Conservation (phyloP, 2,113 vertebrate species). For the Xenopus tropicalis region UCB_Xtro_10.0 CM004448.2:95114501-95115000, state of each 20-base stretch:
- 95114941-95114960: constrained; percentile 14
- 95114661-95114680: constrained; percentile 41
- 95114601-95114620: constrained; percentile 21
- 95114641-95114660: constrained; percentile 27
- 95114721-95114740: constrained; percentile 35
- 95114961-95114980: not conserved
- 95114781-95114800: constrained; percentile 31
- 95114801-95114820: constrained; percentile 27
- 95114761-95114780: constrained; percentile 33
- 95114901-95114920: constrained; percentile 20
- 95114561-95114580: constrained; percentile 12
- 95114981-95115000: constrained; percentile 1
- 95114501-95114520: not conserved
- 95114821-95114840: constrained; percentile 41
- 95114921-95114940: constrained; percentile 15
- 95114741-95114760: constrained; percentile 33
- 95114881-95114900: constrained; percentile 38
- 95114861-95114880: constrained; percentile 23
- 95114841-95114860: constrained; percentile 7
- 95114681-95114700: constrained; percentile 38
- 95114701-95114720: constrained; percentile 19
- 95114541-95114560: constrained; percentile 1
- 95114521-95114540: constrained; percentile 11
- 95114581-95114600: constrained; percentile 12
- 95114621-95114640: constrained; percentile 12